Conservation (phyloP, 2,113 vertebrate genomes). For the Amphiprion percula region DNA sequence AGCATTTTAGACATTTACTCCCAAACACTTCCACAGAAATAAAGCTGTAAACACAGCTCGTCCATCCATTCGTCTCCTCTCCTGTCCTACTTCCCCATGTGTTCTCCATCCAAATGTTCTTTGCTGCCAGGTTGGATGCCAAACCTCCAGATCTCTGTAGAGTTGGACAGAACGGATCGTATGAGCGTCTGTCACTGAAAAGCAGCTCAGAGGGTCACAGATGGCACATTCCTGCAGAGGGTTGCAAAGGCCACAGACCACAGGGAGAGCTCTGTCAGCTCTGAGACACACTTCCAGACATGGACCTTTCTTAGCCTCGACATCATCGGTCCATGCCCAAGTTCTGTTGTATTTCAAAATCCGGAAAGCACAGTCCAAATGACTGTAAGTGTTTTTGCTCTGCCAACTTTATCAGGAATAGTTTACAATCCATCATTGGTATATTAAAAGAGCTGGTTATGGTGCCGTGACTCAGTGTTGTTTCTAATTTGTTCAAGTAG, state of each 20-base stretch:
- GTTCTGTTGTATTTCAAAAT: neutral
- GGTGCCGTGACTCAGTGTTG: too few relatives aligned
- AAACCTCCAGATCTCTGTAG: conserved; percentile 17
- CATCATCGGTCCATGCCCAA: neutral
- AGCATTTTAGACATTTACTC: conserved; percentile 22
- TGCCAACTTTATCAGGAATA: too few relatives aligned
- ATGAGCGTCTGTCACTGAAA: conserved; percentile 18
- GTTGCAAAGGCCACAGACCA: conserved; percentile 51
- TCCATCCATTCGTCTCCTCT: neutral
- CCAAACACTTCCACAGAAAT: conserved; percentile 6
- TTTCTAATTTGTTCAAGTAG: too few relatives aligned
- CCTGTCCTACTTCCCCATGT: neutral
- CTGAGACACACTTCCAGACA: conserved; percentile 22
- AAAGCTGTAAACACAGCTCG: conserved; percentile 7
- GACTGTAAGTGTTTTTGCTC: conserved; percentile 5
- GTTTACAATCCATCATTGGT: too few relatives aligned
- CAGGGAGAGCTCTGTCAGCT: conserved; percentile 28
- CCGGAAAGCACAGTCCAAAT: neutral
- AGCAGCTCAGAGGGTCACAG: conserved; percentile 50
- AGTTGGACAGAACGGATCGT: conserved; percentile 18
- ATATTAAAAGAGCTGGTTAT: too few relatives aligned
- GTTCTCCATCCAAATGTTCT: conserved; percentile 7
- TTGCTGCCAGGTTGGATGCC: conserved; percentile 16
- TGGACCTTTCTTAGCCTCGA: neutral
- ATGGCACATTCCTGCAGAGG: conserved; percentile 64